phyloP scores from a whole-genome alignment of 2,113 vertebrate species.

The Anthoscopus minutus region DNA sequence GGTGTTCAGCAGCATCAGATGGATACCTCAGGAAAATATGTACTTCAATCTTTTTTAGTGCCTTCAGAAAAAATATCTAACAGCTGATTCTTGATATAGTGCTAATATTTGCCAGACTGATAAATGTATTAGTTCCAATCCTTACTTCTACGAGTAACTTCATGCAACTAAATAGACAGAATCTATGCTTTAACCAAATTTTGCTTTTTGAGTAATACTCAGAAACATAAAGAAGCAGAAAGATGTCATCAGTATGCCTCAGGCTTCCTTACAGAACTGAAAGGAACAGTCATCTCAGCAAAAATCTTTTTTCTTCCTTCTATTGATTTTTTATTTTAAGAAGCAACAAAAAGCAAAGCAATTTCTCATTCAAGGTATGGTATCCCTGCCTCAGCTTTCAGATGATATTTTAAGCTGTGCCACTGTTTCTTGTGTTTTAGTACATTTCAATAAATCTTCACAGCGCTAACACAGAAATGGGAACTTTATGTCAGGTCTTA shows the following conservation, averaged over 20 bases:
- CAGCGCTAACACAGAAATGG: neutral
- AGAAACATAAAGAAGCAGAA: neutral
- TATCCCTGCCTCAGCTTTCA: neutral
- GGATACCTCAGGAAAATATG: neutral
- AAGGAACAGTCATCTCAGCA: neutral
- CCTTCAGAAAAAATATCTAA: neutral
- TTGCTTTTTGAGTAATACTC: neutral
- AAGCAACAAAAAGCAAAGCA: neutral
- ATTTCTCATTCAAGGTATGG: neutral
- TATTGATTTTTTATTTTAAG: neutral
- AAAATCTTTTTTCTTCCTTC: neutral
- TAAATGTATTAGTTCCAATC: neutral
- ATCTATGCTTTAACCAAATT: neutral
- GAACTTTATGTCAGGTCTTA: neutral
- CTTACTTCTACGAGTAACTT: neutral
- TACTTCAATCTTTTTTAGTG: neutral
- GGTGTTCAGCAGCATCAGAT: neutral
- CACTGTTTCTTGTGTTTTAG: neutral
- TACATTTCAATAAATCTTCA: neutral
- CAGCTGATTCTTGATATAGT: neutral
- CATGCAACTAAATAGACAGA: neutral
- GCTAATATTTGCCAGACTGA: neutral
- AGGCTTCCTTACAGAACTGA: neutral
- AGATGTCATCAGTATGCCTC: neutral
- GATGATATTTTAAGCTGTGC: neutral